These are phyloP conservation scores for Embiotoca jacksoni DNA, from an alignment of 2,113 vertebrate species.

Conservation along the genomic window DNA sequence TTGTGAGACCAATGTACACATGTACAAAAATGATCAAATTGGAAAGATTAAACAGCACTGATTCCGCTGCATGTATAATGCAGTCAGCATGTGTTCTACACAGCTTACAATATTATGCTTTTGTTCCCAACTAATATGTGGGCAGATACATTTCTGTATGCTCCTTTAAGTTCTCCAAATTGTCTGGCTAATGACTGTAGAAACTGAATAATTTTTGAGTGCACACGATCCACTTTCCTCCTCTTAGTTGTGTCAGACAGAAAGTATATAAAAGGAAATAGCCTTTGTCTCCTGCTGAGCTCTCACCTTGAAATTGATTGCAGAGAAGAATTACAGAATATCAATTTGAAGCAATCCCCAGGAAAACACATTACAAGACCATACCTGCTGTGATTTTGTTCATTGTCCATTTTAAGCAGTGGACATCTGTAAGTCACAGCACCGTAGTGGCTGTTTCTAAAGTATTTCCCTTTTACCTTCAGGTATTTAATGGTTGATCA, in stretches of 20 bases:
- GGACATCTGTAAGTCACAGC: constrained; percentile 23
- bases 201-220: constrained; percentile 15
- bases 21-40: constrained; percentile 18
- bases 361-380: constrained; percentile 40
- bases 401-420: constrained; percentile 31
- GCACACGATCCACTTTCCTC: neutral
- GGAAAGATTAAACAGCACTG: neutral
- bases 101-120: neutral
- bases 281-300: constrained; percentile 41
- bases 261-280: constrained; percentile 34
- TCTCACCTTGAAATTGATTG: constrained; percentile 50
- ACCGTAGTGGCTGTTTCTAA: constrained; percentile 14
- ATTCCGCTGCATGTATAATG: neutral
- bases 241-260: constrained; percentile 15
- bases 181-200: constrained; percentile 20
- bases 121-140: neutral
- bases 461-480: constrained; percentile 1
- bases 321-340: constrained; percentile 28
- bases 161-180: neutral
- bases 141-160: neutral
- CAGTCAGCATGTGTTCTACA: too few species aligned
- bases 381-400: constrained; percentile 49
- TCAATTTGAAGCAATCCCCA: constrained; percentile 20
- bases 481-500: constrained; percentile 11
- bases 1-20: constrained; percentile 3